These are phyloP conservation scores for Catostomus latipinnis DNA, from an alignment of 2,797 vertebrate species.

Conservation along the genomic window DNA sequence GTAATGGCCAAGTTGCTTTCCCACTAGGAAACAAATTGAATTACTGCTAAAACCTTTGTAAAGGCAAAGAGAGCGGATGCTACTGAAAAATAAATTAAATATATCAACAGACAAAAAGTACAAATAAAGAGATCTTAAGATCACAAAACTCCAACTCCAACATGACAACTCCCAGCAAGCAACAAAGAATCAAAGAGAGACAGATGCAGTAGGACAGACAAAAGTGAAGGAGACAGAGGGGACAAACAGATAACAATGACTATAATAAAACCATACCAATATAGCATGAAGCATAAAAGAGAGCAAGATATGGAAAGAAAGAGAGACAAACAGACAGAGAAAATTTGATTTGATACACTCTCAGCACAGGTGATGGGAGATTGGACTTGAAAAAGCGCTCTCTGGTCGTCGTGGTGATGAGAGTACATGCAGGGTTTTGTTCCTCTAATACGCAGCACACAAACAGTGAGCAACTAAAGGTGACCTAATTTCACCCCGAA, in stretches of 20 bases:
- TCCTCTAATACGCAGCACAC: background rate
- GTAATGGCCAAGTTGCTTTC: background rate
- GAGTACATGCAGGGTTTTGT: constrained; percentile 30
- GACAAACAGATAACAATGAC: constrained; percentile 13
- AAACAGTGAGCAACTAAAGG: background rate
- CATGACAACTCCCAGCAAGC: constrained; percentile 16
- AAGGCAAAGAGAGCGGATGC: constrained; percentile 2
- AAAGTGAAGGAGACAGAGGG: constrained; percentile 24
- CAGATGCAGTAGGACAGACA: constrained; percentile 7
- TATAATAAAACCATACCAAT: constrained; percentile 34
- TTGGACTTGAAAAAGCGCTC: constrained; percentile 8
- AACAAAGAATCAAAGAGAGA: constrained; percentile 34
- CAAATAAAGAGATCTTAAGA: constrained; percentile 21
- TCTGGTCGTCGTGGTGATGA: constrained; percentile 42
- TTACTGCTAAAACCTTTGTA: background rate
- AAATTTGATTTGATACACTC: constrained; percentile 58
- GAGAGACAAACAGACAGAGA: constrained; percentile 33
- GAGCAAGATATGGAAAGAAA: constrained; percentile 15
- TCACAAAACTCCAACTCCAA: constrained; percentile 11
- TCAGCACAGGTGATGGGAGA: constrained; percentile 55
- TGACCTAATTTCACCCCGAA: constrained; percentile 5
- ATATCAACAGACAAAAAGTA: constrained; percentile 16
- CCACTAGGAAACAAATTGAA: constrained; percentile 2
- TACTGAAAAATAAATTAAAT: constrained; percentile 30
- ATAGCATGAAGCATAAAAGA: constrained; percentile 24